A percentile compares a stretch with the other conserved stretches of the same genome.
Evolutionary conservation across 2,113 vertebrate genomes (phyloP).

Genomic region (Capra hircus): DNA sequence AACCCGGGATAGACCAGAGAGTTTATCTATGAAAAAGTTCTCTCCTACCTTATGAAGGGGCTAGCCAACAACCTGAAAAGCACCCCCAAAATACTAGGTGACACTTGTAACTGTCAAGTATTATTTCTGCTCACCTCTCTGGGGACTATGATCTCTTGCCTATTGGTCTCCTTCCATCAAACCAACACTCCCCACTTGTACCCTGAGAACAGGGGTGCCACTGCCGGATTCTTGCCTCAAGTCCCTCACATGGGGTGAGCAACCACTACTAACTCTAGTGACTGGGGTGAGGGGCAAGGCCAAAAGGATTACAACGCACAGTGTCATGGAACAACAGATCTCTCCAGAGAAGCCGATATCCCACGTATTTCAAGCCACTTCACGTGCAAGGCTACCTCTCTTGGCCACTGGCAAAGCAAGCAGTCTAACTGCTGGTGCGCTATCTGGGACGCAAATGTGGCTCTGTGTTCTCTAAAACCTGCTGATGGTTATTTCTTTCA

Average conservation of each 20-base stretch:
- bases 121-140: neutral
- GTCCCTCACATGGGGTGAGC: neutral
- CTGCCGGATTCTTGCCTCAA: neutral
- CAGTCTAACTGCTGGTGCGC: neutral
- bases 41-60: neutral
- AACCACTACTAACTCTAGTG: neutral
- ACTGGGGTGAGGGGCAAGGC: neutral
- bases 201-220: neutral
- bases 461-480: neutral
- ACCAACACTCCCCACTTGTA: neutral
- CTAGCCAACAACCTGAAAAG: neutral
- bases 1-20: neutral
- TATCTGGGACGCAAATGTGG: neutral
- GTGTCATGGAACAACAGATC: neutral
- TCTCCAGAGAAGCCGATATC: neutral
- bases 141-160: neutral
- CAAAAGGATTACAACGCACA: neutral
- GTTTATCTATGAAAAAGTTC: neutral
- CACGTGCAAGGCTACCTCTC: neutral
- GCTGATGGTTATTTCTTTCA: neutral
- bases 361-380: neutral
- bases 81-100: neutral
- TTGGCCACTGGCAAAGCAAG: neutral
- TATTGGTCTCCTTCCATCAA: neutral
- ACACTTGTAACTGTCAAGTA: neutral